Evolutionary conservation across 2,888 invertebrate genomes (phyloP).

Genomic region (Erpobdella octoculata): DNA sequence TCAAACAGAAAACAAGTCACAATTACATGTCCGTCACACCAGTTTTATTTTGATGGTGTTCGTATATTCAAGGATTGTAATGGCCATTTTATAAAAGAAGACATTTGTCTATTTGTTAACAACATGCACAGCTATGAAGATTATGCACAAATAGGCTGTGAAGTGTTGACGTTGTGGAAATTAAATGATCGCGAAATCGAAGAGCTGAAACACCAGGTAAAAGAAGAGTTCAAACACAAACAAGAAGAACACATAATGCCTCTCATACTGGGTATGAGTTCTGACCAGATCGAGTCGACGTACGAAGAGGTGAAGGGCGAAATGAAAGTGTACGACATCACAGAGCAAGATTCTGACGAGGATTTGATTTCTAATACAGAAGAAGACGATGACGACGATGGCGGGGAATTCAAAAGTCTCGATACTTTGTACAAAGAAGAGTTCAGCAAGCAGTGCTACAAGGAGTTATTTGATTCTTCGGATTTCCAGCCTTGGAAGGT

Average conservation of each 20-base stretch:
- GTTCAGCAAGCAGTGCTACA: slow-evolving; percentile 21
- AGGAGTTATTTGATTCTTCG: not conserved
- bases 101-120: not conserved
- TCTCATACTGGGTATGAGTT: slow-evolving; percentile 27
- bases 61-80: not conserved
- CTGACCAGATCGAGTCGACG: slow-evolving; percentile 29
- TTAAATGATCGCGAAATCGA: slow-evolving; percentile 7
- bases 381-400: slow-evolving; percentile 12
- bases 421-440: slow-evolving; percentile 25
- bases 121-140: slow-evolving; percentile 4
- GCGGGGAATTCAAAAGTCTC: slow-evolving; percentile 20
- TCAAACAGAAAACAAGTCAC: not conserved
- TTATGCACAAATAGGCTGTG: slow-evolving; percentile 10
- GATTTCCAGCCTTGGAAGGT: not conserved
- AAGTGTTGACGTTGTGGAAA: slow-evolving; percentile 14
- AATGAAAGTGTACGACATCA: slow-evolving; percentile 6
- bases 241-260: slow-evolving; percentile 35
- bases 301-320: slow-evolving; percentile 19
- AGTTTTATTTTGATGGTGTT: not conserved
- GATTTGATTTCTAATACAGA: not conserved
- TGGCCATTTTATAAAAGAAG: not conserved
- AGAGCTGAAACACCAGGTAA: slow-evolving; percentile 35
- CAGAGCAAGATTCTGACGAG: not conserved
- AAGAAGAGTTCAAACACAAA: slow-evolving; percentile 38
- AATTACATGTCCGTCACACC: not conserved